Percentiles rank a stretch among this genome's conserved stretches.
Evolutionary conservation across 2,797 vertebrate species (phyloP).

Genomic region (Pachyuromys duprasi): DNA sequence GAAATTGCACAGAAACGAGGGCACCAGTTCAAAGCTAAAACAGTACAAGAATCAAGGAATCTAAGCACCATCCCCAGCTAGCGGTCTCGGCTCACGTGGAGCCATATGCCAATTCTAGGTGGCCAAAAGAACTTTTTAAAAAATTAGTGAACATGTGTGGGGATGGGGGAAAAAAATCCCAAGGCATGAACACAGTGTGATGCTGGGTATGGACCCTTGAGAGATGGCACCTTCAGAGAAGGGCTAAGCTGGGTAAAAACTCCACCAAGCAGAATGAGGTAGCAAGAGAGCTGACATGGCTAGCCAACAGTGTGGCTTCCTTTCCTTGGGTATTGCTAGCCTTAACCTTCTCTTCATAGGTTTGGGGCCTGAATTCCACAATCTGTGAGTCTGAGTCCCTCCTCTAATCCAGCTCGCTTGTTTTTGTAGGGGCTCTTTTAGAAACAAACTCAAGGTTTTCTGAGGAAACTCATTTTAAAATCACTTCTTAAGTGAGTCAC

Average conservation of each 20-base stretch:
- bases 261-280: background rate
- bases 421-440: background rate
- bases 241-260: background rate
- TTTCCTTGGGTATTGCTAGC: background rate
- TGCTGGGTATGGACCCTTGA: background rate
- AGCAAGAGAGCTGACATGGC: background rate
- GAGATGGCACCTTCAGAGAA: background rate
- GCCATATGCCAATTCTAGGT: background rate
- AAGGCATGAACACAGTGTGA: background rate
- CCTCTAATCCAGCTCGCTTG: background rate
- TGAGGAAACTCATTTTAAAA: conserved; percentile 57
- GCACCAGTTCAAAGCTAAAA: background rate
- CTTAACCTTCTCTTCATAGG: background rate
- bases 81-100: background rate
- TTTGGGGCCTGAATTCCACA: background rate
- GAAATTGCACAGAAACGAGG: background rate
- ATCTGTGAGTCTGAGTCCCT: background rate
- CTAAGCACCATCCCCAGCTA: background rate
- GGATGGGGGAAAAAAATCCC: background rate
- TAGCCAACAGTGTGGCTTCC: background rate
- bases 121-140: background rate
- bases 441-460: conserved; percentile 15
- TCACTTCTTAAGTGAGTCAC: conserved; percentile 25
- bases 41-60: background rate
- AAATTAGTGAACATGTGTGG: background rate